These are phyloP conservation scores for Calameuta idolon DNA, from an alignment of 2,888 invertebrate genomes.

Conservation along the genomic window DNA sequence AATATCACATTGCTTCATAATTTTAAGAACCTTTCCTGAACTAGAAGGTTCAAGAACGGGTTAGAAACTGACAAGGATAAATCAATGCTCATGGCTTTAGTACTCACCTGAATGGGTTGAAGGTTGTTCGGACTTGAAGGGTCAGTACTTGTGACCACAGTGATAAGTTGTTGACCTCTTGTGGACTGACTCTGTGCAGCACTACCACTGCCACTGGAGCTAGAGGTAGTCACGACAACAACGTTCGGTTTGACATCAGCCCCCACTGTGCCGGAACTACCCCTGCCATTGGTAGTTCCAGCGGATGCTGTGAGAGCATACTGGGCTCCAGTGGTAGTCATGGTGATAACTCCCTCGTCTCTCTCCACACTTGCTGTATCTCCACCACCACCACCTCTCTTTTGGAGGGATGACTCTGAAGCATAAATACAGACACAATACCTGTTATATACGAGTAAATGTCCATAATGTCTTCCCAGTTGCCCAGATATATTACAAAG, in stretches of 20 bases:
- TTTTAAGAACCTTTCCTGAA: neutral
- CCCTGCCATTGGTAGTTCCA: slow-evolving; percentile 61
- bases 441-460: slow-evolving; percentile 36
- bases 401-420: slow-evolving; percentile 57
- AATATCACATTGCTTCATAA: neutral
- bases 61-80: neutral
- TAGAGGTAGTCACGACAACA: slow-evolving; percentile 62
- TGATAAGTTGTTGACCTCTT: slow-evolving; percentile 63
- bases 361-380: slow-evolving; percentile 53
- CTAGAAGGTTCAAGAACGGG: neutral
- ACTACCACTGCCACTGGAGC: slow-evolving; percentile 57
- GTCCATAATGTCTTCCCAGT: slow-evolving; percentile 50
- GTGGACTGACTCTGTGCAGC: slow-evolving; percentile 59
- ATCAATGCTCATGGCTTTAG: slow-evolving; percentile 4
- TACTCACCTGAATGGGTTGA: slow-evolving; percentile 63
- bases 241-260: slow-evolving; percentile 62
- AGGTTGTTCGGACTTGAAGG: slow-evolving; percentile 63
- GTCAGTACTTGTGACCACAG: slow-evolving; percentile 62
- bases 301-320: slow-evolving; percentile 65
- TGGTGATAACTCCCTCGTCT: slow-evolving; percentile 64
- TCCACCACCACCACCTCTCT: slow-evolving; percentile 50
- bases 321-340: slow-evolving; percentile 67
- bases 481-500: slow-evolving; percentile 13
- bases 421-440: slow-evolving; percentile 38
- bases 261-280: slow-evolving; percentile 57